Evolutionary conservation across 2,888 invertebrate genomes (phyloP).

Genomic region (Athripsodes cinereus): DNA sequence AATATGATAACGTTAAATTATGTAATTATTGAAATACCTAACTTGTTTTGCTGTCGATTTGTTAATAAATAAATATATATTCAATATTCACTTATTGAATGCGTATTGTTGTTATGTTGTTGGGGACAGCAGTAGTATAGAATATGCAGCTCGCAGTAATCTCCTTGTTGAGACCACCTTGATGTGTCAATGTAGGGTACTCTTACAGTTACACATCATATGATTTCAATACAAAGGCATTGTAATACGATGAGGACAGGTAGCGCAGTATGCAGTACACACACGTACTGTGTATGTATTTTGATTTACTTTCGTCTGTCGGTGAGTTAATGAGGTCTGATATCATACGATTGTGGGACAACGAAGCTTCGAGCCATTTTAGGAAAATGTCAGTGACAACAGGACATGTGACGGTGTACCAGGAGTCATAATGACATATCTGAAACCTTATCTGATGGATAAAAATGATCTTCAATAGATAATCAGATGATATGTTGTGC

Average conservation of each 20-base stretch:
- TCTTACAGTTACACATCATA: background rate
- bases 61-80: too few species aligned
- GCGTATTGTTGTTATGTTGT: too few species aligned
- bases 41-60: too few species aligned
- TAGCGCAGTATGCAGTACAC: background rate
- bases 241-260: background rate
- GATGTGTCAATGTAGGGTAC: background rate
- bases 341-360: background rate
- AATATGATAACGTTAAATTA: too few species aligned
- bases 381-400: background rate
- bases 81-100: too few species aligned
- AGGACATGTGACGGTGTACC: background rate
- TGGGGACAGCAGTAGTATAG: too few species aligned
- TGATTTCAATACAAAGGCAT: conserved; percentile 1
- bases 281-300: background rate
- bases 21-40: too few species aligned
- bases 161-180: background rate
- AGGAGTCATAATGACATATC: background rate
- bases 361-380: background rate
- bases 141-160: too few species aligned
- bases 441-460: background rate
- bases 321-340: background rate
- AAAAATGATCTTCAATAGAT: conserved; percentile 2
- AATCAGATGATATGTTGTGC: background rate
- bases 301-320: conserved; percentile 17